A percentile compares a stretch with the other conserved stretches of the same genome.
phyloP scores from a whole-genome alignment of 2,888 invertebrate species.

The Coecobrya sp. region DNA sequence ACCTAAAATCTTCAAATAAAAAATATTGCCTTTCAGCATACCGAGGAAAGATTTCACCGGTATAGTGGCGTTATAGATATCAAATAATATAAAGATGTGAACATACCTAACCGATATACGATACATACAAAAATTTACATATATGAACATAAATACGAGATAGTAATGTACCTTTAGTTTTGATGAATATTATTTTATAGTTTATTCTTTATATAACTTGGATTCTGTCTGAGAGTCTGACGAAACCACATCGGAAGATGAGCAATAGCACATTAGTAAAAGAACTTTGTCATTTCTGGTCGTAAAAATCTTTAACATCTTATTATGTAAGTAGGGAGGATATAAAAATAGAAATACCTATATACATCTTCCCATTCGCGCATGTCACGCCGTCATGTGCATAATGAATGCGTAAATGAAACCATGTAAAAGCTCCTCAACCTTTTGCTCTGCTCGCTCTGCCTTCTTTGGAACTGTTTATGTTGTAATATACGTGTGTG shows the following conservation, averaged over 20 bases:
- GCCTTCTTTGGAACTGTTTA: not conserved
- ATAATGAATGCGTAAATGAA: conserved; percentile 19
- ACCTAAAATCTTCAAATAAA: not conserved
- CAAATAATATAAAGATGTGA: too few relatives aligned
- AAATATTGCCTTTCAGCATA: not conserved
- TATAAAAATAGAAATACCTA: too few relatives aligned
- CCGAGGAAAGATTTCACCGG: not conserved
- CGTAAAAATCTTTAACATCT: conserved; percentile 17
- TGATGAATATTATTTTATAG: not conserved
- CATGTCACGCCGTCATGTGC: conserved; percentile 61
- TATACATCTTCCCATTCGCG: conserved; percentile 49
- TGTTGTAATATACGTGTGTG: conserved; percentile 48
- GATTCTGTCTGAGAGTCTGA: not conserved
- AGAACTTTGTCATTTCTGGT: not conserved
- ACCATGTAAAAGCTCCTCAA: not conserved
- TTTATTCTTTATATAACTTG: not conserved
- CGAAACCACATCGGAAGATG: conserved; percentile 17
- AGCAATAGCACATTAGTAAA: conserved; percentile 43
- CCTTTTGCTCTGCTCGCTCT: not conserved
- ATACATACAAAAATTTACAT: too few relatives aligned
- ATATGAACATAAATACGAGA: too few relatives aligned
- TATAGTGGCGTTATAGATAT: too few relatives aligned
- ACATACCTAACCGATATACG: too few relatives aligned
- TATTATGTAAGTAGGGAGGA: not conserved
- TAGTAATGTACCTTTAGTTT: not conserved